phyloP scores from a whole-genome alignment of 2,113 vertebrate genomes.

The Chloropsis hardwickii region DNA sequence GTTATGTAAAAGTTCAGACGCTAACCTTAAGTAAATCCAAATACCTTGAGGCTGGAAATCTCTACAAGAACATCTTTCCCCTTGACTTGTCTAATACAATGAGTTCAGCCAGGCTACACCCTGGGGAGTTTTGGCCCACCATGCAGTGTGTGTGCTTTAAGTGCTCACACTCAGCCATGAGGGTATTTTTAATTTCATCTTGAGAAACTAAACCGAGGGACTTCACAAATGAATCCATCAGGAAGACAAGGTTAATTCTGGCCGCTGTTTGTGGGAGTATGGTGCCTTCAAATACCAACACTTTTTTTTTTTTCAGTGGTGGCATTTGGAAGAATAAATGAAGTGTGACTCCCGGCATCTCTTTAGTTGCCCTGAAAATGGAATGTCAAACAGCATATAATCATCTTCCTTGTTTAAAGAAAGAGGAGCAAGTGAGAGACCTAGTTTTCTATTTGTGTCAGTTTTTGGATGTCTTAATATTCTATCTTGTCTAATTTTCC shows the following conservation, averaged over 20 bases:
- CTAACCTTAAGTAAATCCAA: constrained; percentile 54
- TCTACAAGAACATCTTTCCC: constrained; percentile 47
- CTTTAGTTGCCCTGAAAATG: constrained; percentile 70
- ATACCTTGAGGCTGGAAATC: constrained; percentile 47
- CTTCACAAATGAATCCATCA: constrained; percentile 43
- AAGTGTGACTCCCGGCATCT: constrained; percentile 63
- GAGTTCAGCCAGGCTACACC: constrained; percentile 51
- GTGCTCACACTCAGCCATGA: not conserved
- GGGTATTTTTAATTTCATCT: constrained; percentile 48
- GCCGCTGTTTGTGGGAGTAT: constrained; percentile 52
- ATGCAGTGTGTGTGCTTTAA: not conserved
- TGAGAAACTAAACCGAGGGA: constrained; percentile 39
- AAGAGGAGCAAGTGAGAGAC: constrained; percentile 61
- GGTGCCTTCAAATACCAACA: constrained; percentile 51
- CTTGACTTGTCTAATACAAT: constrained; percentile 67
- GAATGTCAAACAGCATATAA: constrained; percentile 72
- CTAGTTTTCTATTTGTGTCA: constrained; percentile 73
- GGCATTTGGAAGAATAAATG: constrained; percentile 63
- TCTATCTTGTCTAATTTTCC: constrained; percentile 73
- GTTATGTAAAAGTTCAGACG: constrained; percentile 39
- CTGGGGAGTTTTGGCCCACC: constrained; percentile 55
- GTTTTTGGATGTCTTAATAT: constrained; percentile 77
- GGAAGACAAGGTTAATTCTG: constrained; percentile 65
- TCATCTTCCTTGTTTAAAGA: constrained; percentile 67
- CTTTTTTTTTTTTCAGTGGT: constrained; percentile 49